Evolutionary conservation across 2,797 vertebrate species (phyloP).

Genomic region (Pitangus sulphuratus): DNA sequence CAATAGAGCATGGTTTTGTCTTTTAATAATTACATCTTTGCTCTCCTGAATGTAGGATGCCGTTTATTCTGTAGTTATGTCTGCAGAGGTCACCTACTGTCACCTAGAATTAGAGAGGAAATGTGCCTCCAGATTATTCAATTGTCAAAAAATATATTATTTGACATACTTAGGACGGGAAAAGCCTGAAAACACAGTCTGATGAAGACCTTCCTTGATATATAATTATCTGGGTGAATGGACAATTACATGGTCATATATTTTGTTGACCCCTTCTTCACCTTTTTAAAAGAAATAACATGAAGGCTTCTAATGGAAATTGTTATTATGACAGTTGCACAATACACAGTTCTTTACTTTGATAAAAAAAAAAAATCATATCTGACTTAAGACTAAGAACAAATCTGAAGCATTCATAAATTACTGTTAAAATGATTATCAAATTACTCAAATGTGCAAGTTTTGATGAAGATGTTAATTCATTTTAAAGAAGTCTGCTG

Average conservation of each 20-base stretch:
- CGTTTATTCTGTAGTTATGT: constrained; percentile 8
- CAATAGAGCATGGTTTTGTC: neutral
- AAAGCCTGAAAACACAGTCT: constrained; percentile 26
- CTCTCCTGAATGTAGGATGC: neutral
- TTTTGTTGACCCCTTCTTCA: constrained; percentile 18
- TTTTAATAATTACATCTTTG: neutral
- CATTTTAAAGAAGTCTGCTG: neutral
- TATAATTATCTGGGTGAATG: constrained; percentile 37
- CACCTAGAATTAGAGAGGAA: constrained; percentile 51
- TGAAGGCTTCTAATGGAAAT: neutral
- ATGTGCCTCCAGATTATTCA: constrained; percentile 51
- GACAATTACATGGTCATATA: neutral
- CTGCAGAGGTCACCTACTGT: constrained; percentile 63
- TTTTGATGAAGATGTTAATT: neutral
- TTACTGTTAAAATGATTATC: neutral
- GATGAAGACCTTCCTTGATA: constrained; percentile 36
- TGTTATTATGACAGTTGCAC: neutral
- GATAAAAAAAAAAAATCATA: neutral
- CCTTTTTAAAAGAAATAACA: neutral
- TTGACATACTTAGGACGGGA: neutral
- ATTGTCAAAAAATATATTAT: constrained; percentile 42
- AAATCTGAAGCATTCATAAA: neutral
- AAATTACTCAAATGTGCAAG: neutral
- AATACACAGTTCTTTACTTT: neutral
- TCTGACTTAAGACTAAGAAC: neutral